Conservation (phyloP, 2,797 vertebrate genomes). For the Gobionotothen gibberifrons region DNA sequence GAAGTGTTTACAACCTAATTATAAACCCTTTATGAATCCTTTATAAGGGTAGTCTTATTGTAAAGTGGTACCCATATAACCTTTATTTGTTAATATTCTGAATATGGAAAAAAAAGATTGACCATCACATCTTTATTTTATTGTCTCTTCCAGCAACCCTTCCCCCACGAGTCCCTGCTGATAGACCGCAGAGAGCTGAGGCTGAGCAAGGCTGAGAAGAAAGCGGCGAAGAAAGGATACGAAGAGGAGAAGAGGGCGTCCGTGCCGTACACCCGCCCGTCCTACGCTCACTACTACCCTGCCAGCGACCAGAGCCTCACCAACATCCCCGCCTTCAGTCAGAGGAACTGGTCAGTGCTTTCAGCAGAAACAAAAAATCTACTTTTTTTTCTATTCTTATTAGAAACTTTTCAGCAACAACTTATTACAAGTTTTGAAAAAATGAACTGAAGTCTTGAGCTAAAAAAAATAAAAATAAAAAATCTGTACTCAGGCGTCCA, state of each 20-base stretch:
- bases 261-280: constrained; percentile 95
- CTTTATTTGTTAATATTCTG: no score
- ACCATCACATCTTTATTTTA: no score
- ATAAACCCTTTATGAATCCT: no score
- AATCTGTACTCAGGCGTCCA: constrained; percentile 86
- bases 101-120: no score
- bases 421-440: background rate
- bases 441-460: background rate
- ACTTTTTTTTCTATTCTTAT: background rate
- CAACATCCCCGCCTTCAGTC: constrained; percentile 96
- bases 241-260: constrained; percentile 97
- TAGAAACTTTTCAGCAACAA: background rate
- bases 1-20: no score
- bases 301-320: constrained; percentile 95
- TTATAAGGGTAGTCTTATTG: no score
- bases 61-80: no score
- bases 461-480: background rate
- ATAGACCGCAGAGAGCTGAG: constrained; percentile 95
- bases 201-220: constrained; percentile 94
- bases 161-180: constrained; percentile 96
- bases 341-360: constrained; percentile 93
- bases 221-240: constrained; percentile 95
- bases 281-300: constrained; percentile 98
- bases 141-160: constrained; percentile 87
- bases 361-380: background rate